Conservation (phyloP, 2,888 invertebrate genomes). For the Laothoe populi region DNA sequence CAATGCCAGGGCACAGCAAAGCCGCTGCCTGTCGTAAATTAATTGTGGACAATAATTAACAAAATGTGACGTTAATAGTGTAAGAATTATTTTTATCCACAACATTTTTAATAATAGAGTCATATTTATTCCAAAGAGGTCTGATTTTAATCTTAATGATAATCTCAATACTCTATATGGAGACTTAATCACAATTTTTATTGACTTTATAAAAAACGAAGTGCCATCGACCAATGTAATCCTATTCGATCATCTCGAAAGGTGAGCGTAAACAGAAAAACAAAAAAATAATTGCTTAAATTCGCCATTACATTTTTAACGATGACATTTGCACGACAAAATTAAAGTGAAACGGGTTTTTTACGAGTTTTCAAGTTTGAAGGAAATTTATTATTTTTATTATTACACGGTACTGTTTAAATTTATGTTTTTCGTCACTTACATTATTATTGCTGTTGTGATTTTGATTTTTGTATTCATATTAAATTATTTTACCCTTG, state of each 20-base stretch:
- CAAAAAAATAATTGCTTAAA: conserved; percentile 13
- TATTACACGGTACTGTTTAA: conserved; percentile 8
- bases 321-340: conserved; percentile 25
- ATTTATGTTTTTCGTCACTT: not conserved
- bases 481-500: not conserved
- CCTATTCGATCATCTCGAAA: not conserved
- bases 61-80: too few species aligned
- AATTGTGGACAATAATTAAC: too few species aligned
- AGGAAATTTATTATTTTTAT: conserved; percentile 18
- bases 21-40: too few species aligned
- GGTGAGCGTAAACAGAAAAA: conserved; percentile 5
- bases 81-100: not conserved
- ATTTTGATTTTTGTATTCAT: not conserved
- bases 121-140: not conserved
- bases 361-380: conserved; percentile 11
- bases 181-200: not conserved
- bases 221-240: conserved; percentile 3
- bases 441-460: not conserved
- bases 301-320: conserved; percentile 21
- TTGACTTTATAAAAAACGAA: not conserved
- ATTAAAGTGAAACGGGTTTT: conserved; percentile 26
- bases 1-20: too few species aligned
- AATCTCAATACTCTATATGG: not conserved
- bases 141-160: not conserved
- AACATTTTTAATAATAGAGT: not conserved